These are phyloP conservation scores for Galbula dea DNA, from an alignment of 2,113 vertebrate genomes.

Conservation along the genomic window DNA sequence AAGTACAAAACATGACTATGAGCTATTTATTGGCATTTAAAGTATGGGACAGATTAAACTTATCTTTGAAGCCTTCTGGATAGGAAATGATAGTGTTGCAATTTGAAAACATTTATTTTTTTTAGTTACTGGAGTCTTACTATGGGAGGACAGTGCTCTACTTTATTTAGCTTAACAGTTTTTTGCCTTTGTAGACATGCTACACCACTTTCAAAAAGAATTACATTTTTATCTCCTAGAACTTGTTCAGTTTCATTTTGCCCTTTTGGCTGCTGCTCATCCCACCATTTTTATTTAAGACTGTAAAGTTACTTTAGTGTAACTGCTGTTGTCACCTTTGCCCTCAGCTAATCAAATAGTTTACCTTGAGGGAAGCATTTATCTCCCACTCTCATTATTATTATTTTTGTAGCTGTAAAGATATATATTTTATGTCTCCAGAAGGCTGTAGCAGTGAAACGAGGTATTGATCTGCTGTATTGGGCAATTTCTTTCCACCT, in stretches of 20 bases:
- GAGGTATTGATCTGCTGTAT: slow-evolving; percentile 98
- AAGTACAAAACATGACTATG: not conserved
- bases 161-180: not conserved
- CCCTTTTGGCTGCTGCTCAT: slow-evolving; percentile 68
- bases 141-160: not conserved
- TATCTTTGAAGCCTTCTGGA: not conserved
- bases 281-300: slow-evolving; percentile 80
- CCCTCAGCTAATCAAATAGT: slow-evolving; percentile 96
- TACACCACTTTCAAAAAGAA: not conserved
- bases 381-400: slow-evolving; percentile 89
- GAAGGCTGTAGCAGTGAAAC: slow-evolving; percentile 92
- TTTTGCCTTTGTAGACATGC: not conserved
- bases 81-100: not conserved
- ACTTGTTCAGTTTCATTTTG: slow-evolving; percentile 55
- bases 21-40: not conserved
- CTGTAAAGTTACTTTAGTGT: slow-evolving; percentile 79
- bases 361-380: slow-evolving; percentile 97
- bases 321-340: slow-evolving; percentile 87
- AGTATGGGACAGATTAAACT: not conserved
- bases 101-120: not conserved
- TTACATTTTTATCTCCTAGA: not conserved
- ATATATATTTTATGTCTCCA: slow-evolving; percentile 92
- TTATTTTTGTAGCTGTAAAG: slow-evolving; percentile 90
- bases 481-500: slow-evolving; percentile 96
- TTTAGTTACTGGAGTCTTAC: not conserved